Base-by-base conservation (phyloP, 2,113 vertebrate species). In the Alectura lathami region DNA sequence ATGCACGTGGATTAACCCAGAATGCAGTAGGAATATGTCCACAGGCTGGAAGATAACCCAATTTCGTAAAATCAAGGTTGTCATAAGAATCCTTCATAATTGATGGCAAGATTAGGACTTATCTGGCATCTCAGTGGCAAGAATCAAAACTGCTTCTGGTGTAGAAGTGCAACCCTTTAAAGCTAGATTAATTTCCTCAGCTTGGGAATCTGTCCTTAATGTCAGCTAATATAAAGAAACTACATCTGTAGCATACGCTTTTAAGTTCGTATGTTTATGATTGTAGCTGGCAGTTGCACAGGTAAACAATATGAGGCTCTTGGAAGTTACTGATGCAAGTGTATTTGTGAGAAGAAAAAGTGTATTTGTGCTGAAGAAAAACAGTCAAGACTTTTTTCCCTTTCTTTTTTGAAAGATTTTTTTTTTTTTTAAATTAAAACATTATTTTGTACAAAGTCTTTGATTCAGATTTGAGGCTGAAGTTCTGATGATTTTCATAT, bases 61-160 rank as follows among this genome's bases (percentile, higher is more conserved):
- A 92, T 97, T 97, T 95, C 88, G 36, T 91, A 83, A 97, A 97
- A 96, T 96, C 87, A 97, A 66, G 88, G 75, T 91, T 95, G 84
- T 94, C 87, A 70, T 93, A 93, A 89, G 76, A 94, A 63, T 82
- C 60, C 94, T 93, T 90, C 20, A 5, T 50, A 75, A 84, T 43
- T 90, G 22, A 81, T 96, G 42, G 43, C 10, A 62, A 89, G 83
- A 95, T 93, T 95, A 83, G 77, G 83, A 69, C 13, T 91, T 94
- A 50, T 54, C 81, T 82, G 63, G 45, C 26, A 27, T 83, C 59
- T n/a, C 18, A 3, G 22, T 64, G 38, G 66, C 77, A 74, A 94
- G 83, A 90, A 92, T 88, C 68, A 80, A 63, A 94, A 79, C 72
- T 40, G 67, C 56, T 92, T 74, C 74, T 54, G 68, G 18, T 51